phyloP scores from a whole-genome alignment of 2,797 vertebrate species.

The Naso thynnoides region DNA sequence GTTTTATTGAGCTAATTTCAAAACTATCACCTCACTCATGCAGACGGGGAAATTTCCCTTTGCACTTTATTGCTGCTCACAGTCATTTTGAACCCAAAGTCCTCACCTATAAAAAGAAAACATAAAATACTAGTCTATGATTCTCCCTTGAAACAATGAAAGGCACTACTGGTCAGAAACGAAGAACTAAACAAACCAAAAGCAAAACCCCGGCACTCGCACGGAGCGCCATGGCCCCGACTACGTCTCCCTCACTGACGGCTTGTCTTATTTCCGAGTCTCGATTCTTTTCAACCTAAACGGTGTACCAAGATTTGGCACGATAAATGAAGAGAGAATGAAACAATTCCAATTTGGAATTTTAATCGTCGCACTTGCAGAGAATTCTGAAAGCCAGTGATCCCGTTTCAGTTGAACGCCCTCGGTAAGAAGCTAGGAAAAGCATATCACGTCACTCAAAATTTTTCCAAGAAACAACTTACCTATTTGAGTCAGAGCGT shows the following conservation, averaged over 20 bases:
- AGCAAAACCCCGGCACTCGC: slow-evolving; percentile 73
- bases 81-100: slow-evolving; percentile 78
- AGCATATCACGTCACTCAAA: slow-evolving; percentile 82
- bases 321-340: slow-evolving; percentile 95
- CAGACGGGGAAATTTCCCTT: slow-evolving; percentile 80
- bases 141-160: slow-evolving; percentile 94
- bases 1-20: slow-evolving; percentile 85
- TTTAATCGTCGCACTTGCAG: slow-evolving; percentile 92
- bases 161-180: slow-evolving; percentile 98
- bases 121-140: slow-evolving; percentile 85
- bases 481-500: slow-evolving; percentile 91
- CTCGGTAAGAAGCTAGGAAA: slow-evolving; percentile 91
- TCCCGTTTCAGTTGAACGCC: slow-evolving; percentile 89
- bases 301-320: slow-evolving; percentile 96
- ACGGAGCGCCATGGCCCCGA: slow-evolving; percentile 78
- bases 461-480: slow-evolving; percentile 89
- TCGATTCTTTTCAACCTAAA: slow-evolving; percentile 89
- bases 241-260: slow-evolving; percentile 77
- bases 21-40: slow-evolving; percentile 86
- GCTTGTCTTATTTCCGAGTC: slow-evolving; percentile 78
- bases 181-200: slow-evolving; percentile 84
- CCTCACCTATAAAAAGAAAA: slow-evolving; percentile 67
- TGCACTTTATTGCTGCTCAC: slow-evolving; percentile 93
- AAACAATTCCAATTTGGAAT: slow-evolving; percentile 99
- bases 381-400: slow-evolving; percentile 97